Evolutionary conservation across 2,113 vertebrate genomes (phyloP).

Genomic region (Labeo rohita): DNA sequence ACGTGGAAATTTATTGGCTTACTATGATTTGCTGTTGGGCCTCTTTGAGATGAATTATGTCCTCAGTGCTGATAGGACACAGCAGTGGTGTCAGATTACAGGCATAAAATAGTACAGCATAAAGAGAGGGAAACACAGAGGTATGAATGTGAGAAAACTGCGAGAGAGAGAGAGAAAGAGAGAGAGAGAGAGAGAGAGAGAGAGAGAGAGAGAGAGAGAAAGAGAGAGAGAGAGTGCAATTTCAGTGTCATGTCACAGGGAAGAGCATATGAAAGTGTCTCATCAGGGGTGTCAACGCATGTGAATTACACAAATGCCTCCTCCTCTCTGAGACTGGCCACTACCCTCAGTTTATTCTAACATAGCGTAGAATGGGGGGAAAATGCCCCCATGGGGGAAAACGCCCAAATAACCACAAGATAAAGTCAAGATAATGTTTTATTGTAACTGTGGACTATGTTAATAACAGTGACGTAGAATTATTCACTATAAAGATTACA

Average conservation of each 20-base stretch:
- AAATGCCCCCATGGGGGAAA: too few species aligned
- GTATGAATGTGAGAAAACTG: not conserved
- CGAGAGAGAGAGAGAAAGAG: not conserved
- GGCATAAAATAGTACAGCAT: not conserved
- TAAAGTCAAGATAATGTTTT: too few species aligned
- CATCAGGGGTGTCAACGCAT: too few species aligned
- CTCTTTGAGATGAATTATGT: constrained; percentile 4
- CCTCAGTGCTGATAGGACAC: not conserved
- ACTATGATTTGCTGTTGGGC: not conserved
- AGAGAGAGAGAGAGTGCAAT: too few species aligned
- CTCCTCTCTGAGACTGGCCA: too few species aligned
- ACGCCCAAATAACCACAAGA: too few species aligned
- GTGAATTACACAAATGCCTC: too few species aligned
- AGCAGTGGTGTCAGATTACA: not conserved
- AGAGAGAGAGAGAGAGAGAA: not conserved
- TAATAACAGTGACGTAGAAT: too few species aligned
- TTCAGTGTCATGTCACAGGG: not conserved
- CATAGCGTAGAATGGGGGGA: too few species aligned
- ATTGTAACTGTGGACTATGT: too few species aligned
- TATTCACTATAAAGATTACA: too few species aligned
- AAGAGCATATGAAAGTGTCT: not conserved
- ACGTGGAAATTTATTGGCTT: not conserved
- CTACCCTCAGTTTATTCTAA: too few species aligned
- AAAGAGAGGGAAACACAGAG: not conserved
- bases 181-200: not conserved